These are phyloP conservation scores for Halcyon malimbica DNA, from an alignment of 2,113 vertebrate genomes.

Conservation along the genomic window DNA sequence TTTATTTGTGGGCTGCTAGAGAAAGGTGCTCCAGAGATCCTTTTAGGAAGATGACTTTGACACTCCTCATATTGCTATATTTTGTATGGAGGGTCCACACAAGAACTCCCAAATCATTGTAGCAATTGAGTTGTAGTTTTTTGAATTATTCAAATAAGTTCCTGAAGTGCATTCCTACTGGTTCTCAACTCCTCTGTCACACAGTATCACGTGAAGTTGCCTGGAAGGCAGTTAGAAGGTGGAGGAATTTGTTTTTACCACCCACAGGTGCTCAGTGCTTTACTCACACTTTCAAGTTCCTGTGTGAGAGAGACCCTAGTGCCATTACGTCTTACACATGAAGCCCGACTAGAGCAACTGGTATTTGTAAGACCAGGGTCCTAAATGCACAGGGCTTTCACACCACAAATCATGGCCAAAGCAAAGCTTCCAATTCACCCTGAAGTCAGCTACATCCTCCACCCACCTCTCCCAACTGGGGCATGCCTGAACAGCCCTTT, in stretches of 20 bases:
- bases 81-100: neutral
- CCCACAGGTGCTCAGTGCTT: neutral
- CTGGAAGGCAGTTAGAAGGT: neutral
- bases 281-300: neutral
- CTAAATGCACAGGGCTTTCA: neutral
- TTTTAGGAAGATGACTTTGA: neutral
- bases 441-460: neutral
- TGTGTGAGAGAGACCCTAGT: neutral
- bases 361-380: neutral
- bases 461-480: accelerated
- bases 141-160: neutral
- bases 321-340: neutral
- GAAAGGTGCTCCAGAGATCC: neutral
- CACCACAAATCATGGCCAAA: neutral
- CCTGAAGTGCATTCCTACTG: neutral
- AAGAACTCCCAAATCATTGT: neutral
- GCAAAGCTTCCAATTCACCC: neutral
- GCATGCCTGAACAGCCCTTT: neutral
- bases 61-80: neutral
- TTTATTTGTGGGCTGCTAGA: neutral
- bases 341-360: neutral
- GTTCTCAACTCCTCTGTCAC: neutral
- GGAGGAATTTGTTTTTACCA: neutral
- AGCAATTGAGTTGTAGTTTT: neutral
- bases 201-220: neutral